Percentiles rank a stretch among this genome's conserved stretches.
These are phyloP conservation scores for Octomys mimax DNA, from an alignment of 2,797 vertebrate genomes.

Conservation along the genomic window DNA sequence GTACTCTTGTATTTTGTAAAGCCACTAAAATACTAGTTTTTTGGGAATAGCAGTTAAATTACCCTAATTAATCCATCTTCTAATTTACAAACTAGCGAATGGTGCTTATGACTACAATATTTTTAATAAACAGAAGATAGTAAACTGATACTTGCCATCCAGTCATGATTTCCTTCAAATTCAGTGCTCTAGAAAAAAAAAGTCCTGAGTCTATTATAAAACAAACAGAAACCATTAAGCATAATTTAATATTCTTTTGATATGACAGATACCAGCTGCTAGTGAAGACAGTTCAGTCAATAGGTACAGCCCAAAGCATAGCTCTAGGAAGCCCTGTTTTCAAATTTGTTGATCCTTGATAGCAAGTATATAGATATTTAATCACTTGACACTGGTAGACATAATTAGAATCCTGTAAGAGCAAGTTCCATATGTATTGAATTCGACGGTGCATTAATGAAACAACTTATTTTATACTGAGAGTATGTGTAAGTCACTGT, in stretches of 20 bases:
- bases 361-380: neutral
- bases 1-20: neutral
- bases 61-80: neutral
- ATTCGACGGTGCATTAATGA: neutral
- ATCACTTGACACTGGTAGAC: neutral
- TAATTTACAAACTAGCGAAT: neutral
- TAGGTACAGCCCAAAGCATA: neutral
- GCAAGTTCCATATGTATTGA: neutral
- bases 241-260: slow-evolving; percentile 42
- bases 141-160: neutral
- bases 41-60: neutral
- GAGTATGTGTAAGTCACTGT: neutral
- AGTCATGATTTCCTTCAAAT: neutral
- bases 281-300: slow-evolving; percentile 31
- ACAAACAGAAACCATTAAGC: neutral
- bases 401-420: neutral
- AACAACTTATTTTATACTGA: neutral
- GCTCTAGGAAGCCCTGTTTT: neutral
- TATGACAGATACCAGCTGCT: neutral
- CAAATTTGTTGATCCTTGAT: slow-evolving; percentile 21
- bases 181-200: neutral
- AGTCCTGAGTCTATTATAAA: neutral
- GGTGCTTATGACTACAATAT: neutral
- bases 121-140: neutral
- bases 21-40: slow-evolving; percentile 3